These are phyloP conservation scores for Labroides dimidiatus DNA, from an alignment of 2,797 vertebrate species.

Conservation along the genomic window DNA sequence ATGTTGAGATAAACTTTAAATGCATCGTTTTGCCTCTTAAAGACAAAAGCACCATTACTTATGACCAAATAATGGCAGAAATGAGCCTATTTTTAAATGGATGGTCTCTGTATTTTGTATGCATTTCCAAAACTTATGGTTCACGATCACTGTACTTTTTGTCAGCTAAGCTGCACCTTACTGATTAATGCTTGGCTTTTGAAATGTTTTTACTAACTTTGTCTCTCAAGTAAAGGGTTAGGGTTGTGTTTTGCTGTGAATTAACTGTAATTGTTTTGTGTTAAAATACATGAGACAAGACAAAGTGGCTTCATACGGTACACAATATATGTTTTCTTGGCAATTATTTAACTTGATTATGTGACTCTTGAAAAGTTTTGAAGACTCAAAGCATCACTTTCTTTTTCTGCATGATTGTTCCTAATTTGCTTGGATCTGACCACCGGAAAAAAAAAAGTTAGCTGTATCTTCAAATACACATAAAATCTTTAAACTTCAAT, in stretches of 20 bases:
- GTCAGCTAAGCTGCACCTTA: constrained; percentile 5
- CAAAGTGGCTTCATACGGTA: constrained; percentile 30
- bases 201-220: constrained; percentile 36
- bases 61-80: constrained; percentile 1
- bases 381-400: constrained; percentile 24
- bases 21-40: not conserved
- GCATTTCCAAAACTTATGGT: not conserved
- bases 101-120: constrained; percentile 13
- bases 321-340: constrained; percentile 13
- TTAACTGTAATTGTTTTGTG: constrained; percentile 34
- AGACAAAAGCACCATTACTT: constrained; percentile 1
- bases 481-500: no score
- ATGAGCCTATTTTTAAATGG: not conserved
- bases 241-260: constrained; percentile 38
- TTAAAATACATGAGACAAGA: constrained; percentile 35
- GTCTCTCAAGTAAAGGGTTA: constrained; percentile 44
- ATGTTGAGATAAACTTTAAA: constrained; percentile 4
- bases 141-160: constrained; percentile 5
- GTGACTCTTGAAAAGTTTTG: constrained; percentile 18
- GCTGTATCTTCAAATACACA: no score
- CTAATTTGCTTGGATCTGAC: constrained; percentile 66
- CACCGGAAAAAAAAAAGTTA: constrained; percentile 2
- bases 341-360: constrained; percentile 17
- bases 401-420: constrained; percentile 49
- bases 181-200: constrained; percentile 19